Percentiles rank a stretch among this genome's conserved stretches.
Conservation (phyloP, 53 echinoderm and acorn worm species). For the Echinometra lucunter region DNA sequence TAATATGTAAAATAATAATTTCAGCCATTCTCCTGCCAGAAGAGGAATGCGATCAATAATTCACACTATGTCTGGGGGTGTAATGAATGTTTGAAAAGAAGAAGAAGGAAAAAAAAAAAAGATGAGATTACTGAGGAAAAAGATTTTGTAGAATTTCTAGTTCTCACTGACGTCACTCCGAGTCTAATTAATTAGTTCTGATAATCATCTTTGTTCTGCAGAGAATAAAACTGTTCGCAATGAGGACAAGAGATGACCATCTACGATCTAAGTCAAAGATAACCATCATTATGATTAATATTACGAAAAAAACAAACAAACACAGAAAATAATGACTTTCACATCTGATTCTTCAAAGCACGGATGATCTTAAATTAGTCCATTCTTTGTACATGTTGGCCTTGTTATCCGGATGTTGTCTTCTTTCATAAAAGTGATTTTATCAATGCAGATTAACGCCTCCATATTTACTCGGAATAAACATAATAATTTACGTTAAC, state of each 20-base stretch:
- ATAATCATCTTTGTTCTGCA: not conserved
- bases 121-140: too few relatives aligned
- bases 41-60: too few relatives aligned
- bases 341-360: not conserved
- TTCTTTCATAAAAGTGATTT: not conserved
- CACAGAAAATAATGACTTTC: not conserved
- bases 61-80: not conserved
- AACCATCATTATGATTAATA: not conserved
- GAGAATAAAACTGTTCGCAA: not conserved
- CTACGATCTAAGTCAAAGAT: not conserved
- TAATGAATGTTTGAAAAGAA: too few relatives aligned
- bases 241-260: not conserved
- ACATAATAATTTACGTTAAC: too few relatives aligned
- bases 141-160: not conserved
- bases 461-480: not conserved
- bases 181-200: constrained; percentile 9
- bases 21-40: too few relatives aligned
- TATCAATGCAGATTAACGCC: not conserved
- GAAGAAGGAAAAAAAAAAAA: not conserved
- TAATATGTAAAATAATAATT: too few relatives aligned
- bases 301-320: not conserved
- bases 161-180: not conserved
- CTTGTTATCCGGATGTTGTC: not conserved
- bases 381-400: too few relatives aligned
- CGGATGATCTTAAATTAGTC: not conserved